These are phyloP conservation scores for Microtus ochrogaster DNA, from an alignment of 2,113 vertebrate genomes.

Conservation along the genomic window DNA sequence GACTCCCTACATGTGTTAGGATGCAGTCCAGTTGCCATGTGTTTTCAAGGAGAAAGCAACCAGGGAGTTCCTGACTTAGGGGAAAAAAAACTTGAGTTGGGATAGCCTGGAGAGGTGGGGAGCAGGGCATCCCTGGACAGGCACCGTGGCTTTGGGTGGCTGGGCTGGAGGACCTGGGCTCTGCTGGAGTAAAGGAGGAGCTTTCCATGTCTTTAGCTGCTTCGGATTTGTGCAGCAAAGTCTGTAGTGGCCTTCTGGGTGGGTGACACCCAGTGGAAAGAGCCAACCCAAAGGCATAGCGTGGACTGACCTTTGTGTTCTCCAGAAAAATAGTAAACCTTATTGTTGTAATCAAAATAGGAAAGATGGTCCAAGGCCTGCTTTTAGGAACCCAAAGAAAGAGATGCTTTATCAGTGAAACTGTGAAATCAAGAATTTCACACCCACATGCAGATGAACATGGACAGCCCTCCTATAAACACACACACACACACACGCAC, in stretches of 20 bases:
- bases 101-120: neutral
- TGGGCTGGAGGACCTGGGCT: neutral
- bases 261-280: neutral
- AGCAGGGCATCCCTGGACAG: neutral
- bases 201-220: neutral
- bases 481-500: neutral
- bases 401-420: neutral
- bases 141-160: neutral
- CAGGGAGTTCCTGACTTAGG: neutral
- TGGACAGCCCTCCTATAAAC: neutral
- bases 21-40: neutral
- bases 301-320: neutral
- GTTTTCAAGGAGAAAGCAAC: neutral
- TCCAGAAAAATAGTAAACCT: neutral
- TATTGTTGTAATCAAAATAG: neutral
- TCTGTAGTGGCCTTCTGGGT: neutral
- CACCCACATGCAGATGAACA: neutral
- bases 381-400: neutral
- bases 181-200: neutral
- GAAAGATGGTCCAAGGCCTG: neutral
- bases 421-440: conserved; percentile 8
- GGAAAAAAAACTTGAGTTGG: neutral
- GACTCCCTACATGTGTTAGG: neutral
- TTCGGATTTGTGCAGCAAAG: neutral
- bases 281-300: neutral